Evolutionary conservation across 2,797 vertebrate species (phyloP), one percentile per base, ranked within the genome.

Genomic region (Paramormyrops hopkinsi): DNA sequence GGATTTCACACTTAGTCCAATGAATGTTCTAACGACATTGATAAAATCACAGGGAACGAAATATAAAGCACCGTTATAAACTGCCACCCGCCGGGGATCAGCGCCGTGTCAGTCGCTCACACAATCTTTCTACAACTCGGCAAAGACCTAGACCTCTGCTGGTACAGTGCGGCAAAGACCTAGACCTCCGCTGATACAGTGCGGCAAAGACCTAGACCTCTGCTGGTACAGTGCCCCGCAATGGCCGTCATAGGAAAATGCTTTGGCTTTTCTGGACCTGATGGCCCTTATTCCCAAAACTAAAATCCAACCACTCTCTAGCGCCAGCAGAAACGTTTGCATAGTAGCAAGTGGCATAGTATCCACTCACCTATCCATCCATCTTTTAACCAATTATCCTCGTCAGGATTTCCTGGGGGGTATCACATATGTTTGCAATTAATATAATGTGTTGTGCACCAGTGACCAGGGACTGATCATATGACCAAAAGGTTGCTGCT

Each of bases 1-100:
- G 97, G 98, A 99, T 99, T 98, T 96, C 98, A 98, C 98, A 99
- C 98, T 99, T 99, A 99, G 98, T 98, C 97, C 97, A 98, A 99
- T 98, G 98, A 99, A 98, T 98, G 98, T 97, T 98, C 97, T 98
- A 98, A 98, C 97, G 98, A 99, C 98, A 97, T 96, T 99, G 98
- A 99, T 98, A 98, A 98, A 98, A 99, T 98, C 98, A 97, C 97
- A 96, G 95, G 96, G 97, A 97, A 97, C 97, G 96, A 97, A 95
- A 98, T 96, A 97, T 96, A 97, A 97, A 97, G 96, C 95, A 95
- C 93, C 92, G 93, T 96, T 97, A 88, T 88, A 48, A 96, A 97
- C 97, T 96, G 96, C 94, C 96, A 92, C 92, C 93, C 93, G 90
- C 92, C 89, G 89, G 91, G 86, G 88, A 87, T 93, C 90, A 85